Base-by-base conservation (phyloP, 2,797 vertebrate species). In the Esox masquinongy region DNA sequence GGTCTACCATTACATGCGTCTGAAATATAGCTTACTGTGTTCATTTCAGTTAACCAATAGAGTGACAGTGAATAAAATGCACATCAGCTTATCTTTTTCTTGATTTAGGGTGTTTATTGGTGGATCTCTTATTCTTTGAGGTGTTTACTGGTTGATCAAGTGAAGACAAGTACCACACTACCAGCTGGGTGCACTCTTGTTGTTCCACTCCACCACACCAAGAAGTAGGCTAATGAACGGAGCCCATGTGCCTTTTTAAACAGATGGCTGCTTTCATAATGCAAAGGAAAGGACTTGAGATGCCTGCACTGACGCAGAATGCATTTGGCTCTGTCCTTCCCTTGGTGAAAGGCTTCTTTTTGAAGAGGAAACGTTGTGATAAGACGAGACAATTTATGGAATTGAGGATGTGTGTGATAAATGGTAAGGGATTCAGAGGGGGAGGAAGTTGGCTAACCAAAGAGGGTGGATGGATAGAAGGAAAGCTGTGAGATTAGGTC, bases 261-360 rank as follows among this genome's bases (percentile, higher is more conserved):
- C 76, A 83, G 80, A 83, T 85, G 82, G 80, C 75, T 74, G n/a
- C 76, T 84, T 85, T 85, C 75, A 83, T 85, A 81, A 84, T 86
- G 82, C 79, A 84, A 72, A 80, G 73, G 76, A 73, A 74, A 36
- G 61, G 47, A 74, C 66, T 75, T 75, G 68, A 74, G 31, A 51
- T 80, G 77, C 73, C 78, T 80, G 68, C 76, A 74, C 77, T 73
- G 53, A 70, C 49, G 78, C n/a, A 26, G 26, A 26, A 81, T 72
- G 73, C 5, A 1, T 74, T 73, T 66, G 26, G 59, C 68, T 74
- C 68, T 73, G 70, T 67, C 64, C 24, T 73, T 49, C 76, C 47
- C 56, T 72, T 15, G 73, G 43, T 47, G 34, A 19, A 72, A 3
- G 74, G 34, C 22, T 68, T 59, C 50, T 74, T 76, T 69, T 47